Evolutionary conservation across 2,113 vertebrate genomes (phyloP), one percentile per base, ranked within the genome.

Genomic region (Dendropsophus ebraccatus): DNA sequence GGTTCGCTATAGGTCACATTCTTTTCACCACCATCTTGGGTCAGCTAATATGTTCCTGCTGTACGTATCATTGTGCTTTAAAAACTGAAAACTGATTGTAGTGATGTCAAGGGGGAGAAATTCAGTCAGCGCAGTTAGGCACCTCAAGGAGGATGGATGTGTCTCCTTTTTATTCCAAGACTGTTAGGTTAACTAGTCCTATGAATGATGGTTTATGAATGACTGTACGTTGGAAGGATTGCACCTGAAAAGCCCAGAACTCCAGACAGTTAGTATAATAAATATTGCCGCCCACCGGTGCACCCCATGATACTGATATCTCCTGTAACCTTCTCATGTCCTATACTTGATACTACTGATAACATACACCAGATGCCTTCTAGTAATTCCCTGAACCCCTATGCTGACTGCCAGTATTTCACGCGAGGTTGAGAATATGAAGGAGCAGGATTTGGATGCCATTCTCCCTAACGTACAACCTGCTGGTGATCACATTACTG

Each of bases 401-500:
- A 37, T n/a, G 17, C 49, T 50, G 16, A 50, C 80, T 69, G 25
- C 45, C 45, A 32, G 62, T 50, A 69, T n/a, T 30, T 81, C 50
- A 70, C 17, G 81, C 69, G 81, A 32, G 41, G 50, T 30, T 47
- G 62, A 50, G 49, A 45, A 30, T 49, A 56, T 54, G 14, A 14
- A 23, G 19, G n/a, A 72, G 10, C n/a, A n/a, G 14, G 30, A 83
- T 56, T 83, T 73, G 67, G 67, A 52, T 16, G 25, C 70, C 5
- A 45, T 25, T 54, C 21, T 21, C 35, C 30, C 81, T 41, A 56
- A 25, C 2, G 19, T 52, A 73, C 30, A 54, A 83, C 67, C 81
- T 83, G 81, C 65, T 73, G 67, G 30, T 83, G 49, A 83, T 70
- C 49, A 72, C 81, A 83, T 83, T 83, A 69, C 81, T 56, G 60